Conservation (phyloP, 2,888 invertebrate genomes). For the Xestobium rufovillosum region DNA sequence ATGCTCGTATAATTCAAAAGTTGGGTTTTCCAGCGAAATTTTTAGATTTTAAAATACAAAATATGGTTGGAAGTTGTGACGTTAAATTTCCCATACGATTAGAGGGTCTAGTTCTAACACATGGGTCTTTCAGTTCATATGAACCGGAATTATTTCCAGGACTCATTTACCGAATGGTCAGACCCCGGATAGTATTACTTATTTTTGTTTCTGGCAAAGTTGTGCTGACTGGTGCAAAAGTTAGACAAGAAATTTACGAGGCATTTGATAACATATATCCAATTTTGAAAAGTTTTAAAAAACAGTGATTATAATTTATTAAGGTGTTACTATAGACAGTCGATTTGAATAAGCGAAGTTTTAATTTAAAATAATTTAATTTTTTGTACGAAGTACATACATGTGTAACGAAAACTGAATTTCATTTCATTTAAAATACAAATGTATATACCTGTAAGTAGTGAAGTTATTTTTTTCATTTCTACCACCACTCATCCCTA, state of each 20-base stretch:
- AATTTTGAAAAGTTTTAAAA: conserved; percentile 67
- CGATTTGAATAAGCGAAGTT: no score
- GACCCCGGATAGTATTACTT: conserved; percentile 71
- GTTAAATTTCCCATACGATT: conserved; percentile 75
- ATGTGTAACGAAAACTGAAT: no score
- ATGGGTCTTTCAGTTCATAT: conserved; percentile 70
- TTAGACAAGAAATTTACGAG: conserved; percentile 65
- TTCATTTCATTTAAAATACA: no score
- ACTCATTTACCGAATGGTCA: conserved; percentile 75
- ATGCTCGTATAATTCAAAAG: conserved; percentile 75
- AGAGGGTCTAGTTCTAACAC: conserved; percentile 60
- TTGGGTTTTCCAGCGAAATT: conserved; percentile 71
- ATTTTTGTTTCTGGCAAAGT: conserved; percentile 84
- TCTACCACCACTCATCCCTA: no score
- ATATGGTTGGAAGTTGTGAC: conserved; percentile 83
- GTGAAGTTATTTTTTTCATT: no score
- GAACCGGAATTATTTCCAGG: conserved; percentile 82
- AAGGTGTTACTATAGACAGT: no score
- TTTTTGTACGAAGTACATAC: no score
- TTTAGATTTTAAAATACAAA: conserved; percentile 74
- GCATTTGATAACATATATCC: conserved; percentile 73
- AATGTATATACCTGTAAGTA: no score
- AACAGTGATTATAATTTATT: conserved; percentile 33
- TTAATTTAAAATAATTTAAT: no score
- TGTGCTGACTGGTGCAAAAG: conserved; percentile 74